These are phyloP conservation scores for Steinernema hermaphroditum DNA, from an alignment of 2,888 invertebrate genomes.

Conservation along the genomic window DNA sequence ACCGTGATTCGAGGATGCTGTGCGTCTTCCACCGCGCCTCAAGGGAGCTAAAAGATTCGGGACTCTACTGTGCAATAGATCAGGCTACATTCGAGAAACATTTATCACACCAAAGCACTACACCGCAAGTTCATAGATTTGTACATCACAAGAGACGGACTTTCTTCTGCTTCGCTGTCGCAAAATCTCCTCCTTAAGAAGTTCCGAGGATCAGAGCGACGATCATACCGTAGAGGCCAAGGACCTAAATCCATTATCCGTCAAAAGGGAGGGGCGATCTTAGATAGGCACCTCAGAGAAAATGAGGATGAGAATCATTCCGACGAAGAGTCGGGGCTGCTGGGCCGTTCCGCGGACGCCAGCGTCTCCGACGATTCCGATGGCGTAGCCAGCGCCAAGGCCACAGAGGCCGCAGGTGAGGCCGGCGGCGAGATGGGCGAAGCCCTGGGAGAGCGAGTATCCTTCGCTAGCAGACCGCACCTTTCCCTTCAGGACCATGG, in stretches of 20 bases:
- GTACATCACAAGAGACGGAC: neutral
- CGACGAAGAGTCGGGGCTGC: conserved; percentile 97
- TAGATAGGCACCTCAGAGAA: conserved; percentile 88
- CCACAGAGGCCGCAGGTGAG: conserved; percentile 90
- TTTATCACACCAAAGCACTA: too few species aligned
- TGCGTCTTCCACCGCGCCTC: too few species aligned
- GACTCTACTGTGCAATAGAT: too few species aligned
- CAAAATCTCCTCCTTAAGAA: neutral
- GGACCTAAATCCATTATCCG: conserved; percentile 59
- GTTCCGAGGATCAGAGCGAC: conserved; percentile 97
- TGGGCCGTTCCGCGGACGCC: conserved; percentile 97
- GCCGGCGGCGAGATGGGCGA: conserved; percentile 94
- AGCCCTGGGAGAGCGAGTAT: conserved; percentile 73
- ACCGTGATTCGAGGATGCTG: too few species aligned
- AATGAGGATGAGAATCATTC: conserved; percentile 87
- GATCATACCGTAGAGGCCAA: conserved; percentile 99
- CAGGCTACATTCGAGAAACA: too few species aligned
- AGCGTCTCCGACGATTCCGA: conserved; percentile 98
- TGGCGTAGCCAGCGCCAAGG: conserved; percentile 97
- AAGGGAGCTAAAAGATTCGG: too few species aligned
- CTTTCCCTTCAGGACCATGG: conserved; percentile 89
- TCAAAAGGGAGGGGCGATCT: neutral
- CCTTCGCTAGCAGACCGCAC: conserved; percentile 42
- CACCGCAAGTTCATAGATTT: too few species aligned
- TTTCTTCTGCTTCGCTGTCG: neutral